Percentiles rank a stretch among this genome's conserved stretches.
These are phyloP conservation scores for Geotrypetes seraphini DNA, from an alignment of 2,797 vertebrate species.

Conservation along the genomic window DNA sequence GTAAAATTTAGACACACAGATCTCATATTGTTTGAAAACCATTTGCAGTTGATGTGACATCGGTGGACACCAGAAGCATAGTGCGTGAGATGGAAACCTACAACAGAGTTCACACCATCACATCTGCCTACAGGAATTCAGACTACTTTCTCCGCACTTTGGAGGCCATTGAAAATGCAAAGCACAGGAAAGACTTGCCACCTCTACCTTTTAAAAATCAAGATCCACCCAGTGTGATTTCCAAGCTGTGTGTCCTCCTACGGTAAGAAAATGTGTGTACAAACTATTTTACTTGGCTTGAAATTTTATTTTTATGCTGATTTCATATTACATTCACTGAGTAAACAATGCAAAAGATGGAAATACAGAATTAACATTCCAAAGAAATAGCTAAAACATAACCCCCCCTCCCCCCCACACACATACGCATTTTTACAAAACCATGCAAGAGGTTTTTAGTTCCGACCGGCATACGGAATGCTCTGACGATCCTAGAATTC, in stretches of 20 bases:
- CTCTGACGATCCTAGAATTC: no score
- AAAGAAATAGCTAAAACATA: no score
- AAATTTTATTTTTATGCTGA: no score
- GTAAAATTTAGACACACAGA: neutral
- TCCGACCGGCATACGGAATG: no score
- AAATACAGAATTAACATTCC: no score
- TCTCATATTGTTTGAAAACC: conserved; percentile 2
- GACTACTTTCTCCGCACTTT: conserved; percentile 60
- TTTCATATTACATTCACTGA: no score
- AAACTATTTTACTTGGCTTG: no score
- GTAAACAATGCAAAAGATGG: no score
- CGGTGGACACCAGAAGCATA: conserved; percentile 82
- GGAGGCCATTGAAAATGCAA: conserved; percentile 53
- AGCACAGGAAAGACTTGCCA: conserved; percentile 47
- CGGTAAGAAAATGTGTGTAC: conserved; percentile 58
- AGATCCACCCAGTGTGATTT: conserved; percentile 61
- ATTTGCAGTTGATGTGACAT: conserved; percentile 87
- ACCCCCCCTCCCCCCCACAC: no score
- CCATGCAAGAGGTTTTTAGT: no score
- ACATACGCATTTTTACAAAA: no score
- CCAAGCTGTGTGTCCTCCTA: conserved; percentile 73
- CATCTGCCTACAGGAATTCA: conserved; percentile 67
- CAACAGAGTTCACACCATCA: conserved; percentile 73
- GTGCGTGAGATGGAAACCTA: conserved; percentile 80
- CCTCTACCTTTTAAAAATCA: conserved; percentile 81